Evolutionary conservation across 2,113 vertebrate genomes (phyloP).

Genomic region (Eulemur rufifrons): DNA sequence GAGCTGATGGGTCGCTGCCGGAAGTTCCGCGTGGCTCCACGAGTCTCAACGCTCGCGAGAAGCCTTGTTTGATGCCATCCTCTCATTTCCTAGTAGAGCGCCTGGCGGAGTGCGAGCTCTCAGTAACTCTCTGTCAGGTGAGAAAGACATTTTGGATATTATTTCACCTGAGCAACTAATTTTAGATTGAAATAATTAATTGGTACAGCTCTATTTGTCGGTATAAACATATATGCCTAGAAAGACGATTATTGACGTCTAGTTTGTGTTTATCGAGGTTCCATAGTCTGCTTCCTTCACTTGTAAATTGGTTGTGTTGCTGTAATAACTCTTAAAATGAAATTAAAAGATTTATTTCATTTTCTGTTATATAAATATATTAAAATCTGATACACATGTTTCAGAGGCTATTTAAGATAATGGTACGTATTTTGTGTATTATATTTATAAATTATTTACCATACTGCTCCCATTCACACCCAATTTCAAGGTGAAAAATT

Average conservation of each 20-base stretch:
- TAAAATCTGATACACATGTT: not conserved
- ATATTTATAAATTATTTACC: not conserved
- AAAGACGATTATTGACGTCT: not conserved
- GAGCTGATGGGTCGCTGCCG: not conserved
- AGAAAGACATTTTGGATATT: not conserved
- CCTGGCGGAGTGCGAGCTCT: not conserved
- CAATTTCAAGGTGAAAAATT: not conserved
- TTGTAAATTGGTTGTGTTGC: not conserved
- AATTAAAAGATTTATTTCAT: not conserved
- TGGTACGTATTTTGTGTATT: not conserved
- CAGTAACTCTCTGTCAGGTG: not conserved
- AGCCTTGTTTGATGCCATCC: not conserved
- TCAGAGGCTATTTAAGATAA: not conserved
- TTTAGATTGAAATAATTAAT: not conserved
- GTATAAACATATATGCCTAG: not conserved
- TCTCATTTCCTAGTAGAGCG: not conserved
- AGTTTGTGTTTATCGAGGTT: not conserved
- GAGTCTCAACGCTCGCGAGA: constrained; percentile 26
- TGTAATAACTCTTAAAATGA: not conserved
- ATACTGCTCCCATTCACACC: not conserved
- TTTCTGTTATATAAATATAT: not conserved
- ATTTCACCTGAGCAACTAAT: not conserved
- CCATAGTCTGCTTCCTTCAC: not conserved
- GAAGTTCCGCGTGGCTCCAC: not conserved
- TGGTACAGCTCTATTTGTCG: not conserved